phyloP scores from a whole-genome alignment of 2,797 vertebrate species.

The Typhlichthys eigenmanni region DNA sequence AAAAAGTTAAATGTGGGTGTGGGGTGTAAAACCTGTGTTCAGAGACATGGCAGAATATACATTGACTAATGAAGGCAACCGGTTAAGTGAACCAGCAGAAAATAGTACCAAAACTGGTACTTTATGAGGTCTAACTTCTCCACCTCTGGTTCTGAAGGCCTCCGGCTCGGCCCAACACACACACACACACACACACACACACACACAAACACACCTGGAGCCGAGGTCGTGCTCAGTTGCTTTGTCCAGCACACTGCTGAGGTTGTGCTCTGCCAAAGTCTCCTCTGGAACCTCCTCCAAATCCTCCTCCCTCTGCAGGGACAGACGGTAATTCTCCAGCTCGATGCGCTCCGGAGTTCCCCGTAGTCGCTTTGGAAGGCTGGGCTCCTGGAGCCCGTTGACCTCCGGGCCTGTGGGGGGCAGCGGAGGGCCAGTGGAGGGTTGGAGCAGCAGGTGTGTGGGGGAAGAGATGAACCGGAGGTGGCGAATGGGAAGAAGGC shows the following conservation, averaged over 20 bases:
- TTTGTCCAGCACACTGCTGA: conserved; percentile 93
- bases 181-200: too few relatives aligned
- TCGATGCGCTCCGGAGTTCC: conserved; percentile 95
- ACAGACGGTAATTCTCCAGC: conserved; percentile 94
- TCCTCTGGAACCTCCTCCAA: conserved; percentile 93
- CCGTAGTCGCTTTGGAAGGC: conserved; percentile 86
- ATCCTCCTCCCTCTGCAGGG: conserved; percentile 87
- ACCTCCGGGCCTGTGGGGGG: conserved; percentile 75
- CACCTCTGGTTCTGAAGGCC: too few relatives aligned
- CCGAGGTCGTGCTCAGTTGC: conserved; percentile 82
- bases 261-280: conserved; percentile 94
- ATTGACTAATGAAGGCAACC: too few relatives aligned
- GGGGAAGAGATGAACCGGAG: neutral
- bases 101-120: too few relatives aligned
- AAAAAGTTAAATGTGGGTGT: too few relatives aligned
- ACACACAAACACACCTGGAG: conserved; percentile 81
- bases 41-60: too few relatives aligned
- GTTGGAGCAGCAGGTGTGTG: neutral
- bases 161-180: too few relatives aligned
- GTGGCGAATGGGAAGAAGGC: conserved; percentile 20
- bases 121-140: too few relatives aligned
- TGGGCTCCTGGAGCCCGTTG: conserved; percentile 90
- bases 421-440: neutral
- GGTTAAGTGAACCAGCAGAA: too few relatives aligned
- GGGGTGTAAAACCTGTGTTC: too few relatives aligned